Percentiles rank a stretch among this genome's conserved stretches.
Evolutionary conservation across 2,888 invertebrate genomes (phyloP).

Genomic region (Cheilosia pagana): DNA sequence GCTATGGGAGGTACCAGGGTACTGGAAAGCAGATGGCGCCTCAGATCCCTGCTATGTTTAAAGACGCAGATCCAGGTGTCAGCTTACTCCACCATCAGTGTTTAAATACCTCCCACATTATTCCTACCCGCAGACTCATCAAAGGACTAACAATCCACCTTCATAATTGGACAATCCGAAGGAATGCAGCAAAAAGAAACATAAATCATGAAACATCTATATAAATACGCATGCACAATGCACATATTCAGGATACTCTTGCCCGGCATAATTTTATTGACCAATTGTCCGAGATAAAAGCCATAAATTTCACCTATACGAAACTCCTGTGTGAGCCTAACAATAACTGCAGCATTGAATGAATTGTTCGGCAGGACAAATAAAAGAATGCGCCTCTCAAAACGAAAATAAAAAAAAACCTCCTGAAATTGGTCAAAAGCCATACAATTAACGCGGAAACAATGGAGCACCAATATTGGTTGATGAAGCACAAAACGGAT

Average conservation of each 20-base stretch:
- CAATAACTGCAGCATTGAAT: constrained; percentile 69
- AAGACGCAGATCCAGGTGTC: too few species aligned
- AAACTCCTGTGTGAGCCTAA: constrained; percentile 70
- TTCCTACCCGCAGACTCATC: background rate
- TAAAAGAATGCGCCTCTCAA: background rate
- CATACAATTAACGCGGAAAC: constrained; percentile 84
- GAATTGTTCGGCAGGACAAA: constrained; percentile 56
- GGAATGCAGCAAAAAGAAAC: constrained; percentile 18
- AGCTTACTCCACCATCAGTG: background rate
- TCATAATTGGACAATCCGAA: constrained; percentile 18
- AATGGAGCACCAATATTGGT: constrained; percentile 82
- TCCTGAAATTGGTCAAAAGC: constrained; percentile 80
- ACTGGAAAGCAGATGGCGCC: too few species aligned
- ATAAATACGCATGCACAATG: constrained; percentile 8
- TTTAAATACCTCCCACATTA: background rate
- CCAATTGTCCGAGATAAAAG: constrained; percentile 74
- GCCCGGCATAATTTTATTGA: constrained; percentile 68
- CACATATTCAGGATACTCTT: constrained; percentile 36
- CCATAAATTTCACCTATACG: constrained; percentile 73
- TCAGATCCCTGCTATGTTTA: too few species aligned
- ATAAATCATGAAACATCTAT: constrained; percentile 58
- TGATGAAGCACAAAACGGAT: constrained; percentile 83
- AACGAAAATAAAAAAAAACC: constrained; percentile 14
- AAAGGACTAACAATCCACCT: background rate
- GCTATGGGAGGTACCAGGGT: too few species aligned